These are phyloP conservation scores for Dasyurus viverrinus DNA, from an alignment of 2,113 vertebrate genomes.

Conservation along the genomic window DNA sequence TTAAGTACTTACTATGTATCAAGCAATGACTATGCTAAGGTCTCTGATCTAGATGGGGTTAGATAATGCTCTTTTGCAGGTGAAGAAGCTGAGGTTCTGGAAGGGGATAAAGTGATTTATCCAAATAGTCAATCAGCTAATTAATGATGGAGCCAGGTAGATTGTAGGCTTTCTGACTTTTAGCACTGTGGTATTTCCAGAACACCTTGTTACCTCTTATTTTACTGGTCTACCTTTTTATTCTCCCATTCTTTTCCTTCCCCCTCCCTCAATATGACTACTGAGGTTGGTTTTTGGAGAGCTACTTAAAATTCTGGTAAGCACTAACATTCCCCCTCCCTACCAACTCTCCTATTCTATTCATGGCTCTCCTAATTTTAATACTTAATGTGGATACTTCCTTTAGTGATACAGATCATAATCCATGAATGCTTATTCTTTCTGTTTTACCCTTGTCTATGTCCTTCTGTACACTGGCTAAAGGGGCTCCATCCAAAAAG, in stretches of 20 bases:
- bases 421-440: neutral
- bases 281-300: neutral
- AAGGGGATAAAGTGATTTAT: neutral
- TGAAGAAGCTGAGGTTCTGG: conserved; percentile 39
- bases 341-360: neutral
- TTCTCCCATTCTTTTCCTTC: neutral
- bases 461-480: neutral
- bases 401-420: neutral
- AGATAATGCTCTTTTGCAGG: conserved; percentile 1
- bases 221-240: neutral
- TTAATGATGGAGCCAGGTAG: neutral
- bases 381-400: neutral
- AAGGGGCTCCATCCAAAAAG: neutral
- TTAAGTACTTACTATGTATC: neutral
- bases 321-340: neutral
- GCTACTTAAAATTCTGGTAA: neutral
- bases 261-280: neutral
- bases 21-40: neutral
- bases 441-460: neutral
- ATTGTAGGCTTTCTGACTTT: neutral
- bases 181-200: neutral
- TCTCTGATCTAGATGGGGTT: neutral
- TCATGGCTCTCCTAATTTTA: neutral
- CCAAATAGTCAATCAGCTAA: neutral
- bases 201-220: no score